phyloP scores from a whole-genome alignment of 2,888 invertebrate species.

The Calliscelio sp. region DNA sequence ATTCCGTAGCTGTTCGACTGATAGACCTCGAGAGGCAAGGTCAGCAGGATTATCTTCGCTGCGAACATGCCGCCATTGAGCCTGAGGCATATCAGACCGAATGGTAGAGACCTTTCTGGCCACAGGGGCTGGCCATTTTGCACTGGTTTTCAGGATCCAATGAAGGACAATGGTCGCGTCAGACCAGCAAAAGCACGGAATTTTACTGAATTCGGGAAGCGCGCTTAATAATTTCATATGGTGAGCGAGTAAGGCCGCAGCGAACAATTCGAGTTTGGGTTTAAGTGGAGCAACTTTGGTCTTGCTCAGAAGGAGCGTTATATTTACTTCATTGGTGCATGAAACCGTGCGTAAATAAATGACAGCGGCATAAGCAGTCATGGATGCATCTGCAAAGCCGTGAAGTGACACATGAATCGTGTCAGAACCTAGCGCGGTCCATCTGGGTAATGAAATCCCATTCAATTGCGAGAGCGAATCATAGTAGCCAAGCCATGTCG shows the following conservation, averaged over 20 bases:
- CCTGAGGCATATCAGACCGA: not conserved
- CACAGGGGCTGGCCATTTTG: no score
- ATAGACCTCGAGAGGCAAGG: not conserved
- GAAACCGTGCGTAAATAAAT: no score
- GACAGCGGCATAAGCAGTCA: not conserved
- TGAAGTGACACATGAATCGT: not conserved
- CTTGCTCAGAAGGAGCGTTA: not conserved
- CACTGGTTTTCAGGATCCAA: no score
- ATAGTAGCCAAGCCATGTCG: not conserved
- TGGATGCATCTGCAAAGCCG: not conserved
- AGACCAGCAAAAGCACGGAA: not conserved
- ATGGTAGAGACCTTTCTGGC: not conserved
- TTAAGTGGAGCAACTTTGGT: not conserved
- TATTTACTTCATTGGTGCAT: not conserved
- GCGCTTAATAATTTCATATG: not conserved
- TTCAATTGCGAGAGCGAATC: not conserved
- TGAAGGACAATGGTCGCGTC: not conserved
- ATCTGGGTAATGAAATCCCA: not conserved
- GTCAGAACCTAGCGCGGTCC: not conserved
- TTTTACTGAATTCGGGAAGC: not conserved
- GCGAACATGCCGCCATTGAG: slow-evolving; percentile 10
- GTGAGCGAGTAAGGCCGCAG: not conserved
- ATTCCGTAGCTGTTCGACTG: not conserved
- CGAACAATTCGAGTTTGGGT: not conserved
- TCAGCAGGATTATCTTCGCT: not conserved